Evolutionary conservation across 2,797 vertebrate species (phyloP), one percentile per base, ranked within the genome.

Genomic region (Enteromius mattozi): DNA sequence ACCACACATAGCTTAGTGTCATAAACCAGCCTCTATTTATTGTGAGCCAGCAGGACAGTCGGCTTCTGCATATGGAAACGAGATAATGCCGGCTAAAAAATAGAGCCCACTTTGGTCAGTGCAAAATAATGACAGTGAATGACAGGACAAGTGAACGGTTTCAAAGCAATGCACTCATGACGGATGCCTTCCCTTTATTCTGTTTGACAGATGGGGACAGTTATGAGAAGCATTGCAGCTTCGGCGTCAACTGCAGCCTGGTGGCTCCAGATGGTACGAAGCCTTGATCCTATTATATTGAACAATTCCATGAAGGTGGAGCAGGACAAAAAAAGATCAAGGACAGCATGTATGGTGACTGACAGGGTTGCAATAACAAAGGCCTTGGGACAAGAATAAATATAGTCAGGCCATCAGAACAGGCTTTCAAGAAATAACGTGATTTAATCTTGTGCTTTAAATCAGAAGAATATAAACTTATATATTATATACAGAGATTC

Each of bases 261-360:
- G 71, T 86, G 89, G 84, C 90, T 93, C 89, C 90, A 70, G 30
- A 75, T 76, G 80, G 83, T 80, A 86, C 70, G 85, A 84, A 88
- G 89, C 89, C 87, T 83, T 89, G 88, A 91, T 85, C 88, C 83
- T 86, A 87, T 84, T 86, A 82, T 83, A 80, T 30, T 42, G 76
- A 87, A 90, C 90, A 89, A 91, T 92, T 93, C 87, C 87, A 88
- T 91, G 90, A 88, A 92, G 92, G 88, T 68, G 80, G 76, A 72
- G 85, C 3, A 19, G 71, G 88, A 85, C 87, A 86, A 70, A 90
- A 80, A 86, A 83, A 82, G 80, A 85, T 24, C 81, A 86, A 88
- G 86, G 86, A 89, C 92, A 92, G 24, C 91, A 92, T 90, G 92
- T 88, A 78, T 71, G 87, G n/a, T 80, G n/a, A 83, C 78, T 65